A percentile compares a stretch with the other conserved stretches of the same genome.
These are phyloP conservation scores for Drosophila athabasca DNA, from an alignment of 1,140 invertebrate genomes.

Conservation along the genomic window DNA sequence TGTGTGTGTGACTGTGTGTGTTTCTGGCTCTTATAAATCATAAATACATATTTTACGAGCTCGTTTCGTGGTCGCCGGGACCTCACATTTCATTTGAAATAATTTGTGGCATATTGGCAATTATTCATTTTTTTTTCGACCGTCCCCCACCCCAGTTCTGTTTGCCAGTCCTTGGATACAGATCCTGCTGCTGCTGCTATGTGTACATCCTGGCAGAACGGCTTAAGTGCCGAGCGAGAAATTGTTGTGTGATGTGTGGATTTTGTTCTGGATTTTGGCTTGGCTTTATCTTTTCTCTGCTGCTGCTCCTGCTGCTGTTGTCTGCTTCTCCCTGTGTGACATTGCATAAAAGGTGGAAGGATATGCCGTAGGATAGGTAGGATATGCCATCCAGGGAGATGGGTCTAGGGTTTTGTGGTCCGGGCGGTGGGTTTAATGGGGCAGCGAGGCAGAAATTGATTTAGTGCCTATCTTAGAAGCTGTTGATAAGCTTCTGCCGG, in stretches of 20 bases:
- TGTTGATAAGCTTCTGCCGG: slow-evolving; percentile 55
- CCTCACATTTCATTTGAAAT: slow-evolving; percentile 81
- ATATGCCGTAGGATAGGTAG: too few relatives aligned
- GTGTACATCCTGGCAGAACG: slow-evolving; percentile 15
- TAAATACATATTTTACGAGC: slow-evolving; percentile 73
- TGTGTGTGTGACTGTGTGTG: slow-evolving; percentile 18
- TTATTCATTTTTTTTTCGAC: slow-evolving; percentile 68
- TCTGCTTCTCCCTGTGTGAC: slow-evolving; percentile 51
- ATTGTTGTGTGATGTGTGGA: slow-evolving; percentile 66
- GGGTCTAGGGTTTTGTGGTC: slow-evolving; percentile 10
- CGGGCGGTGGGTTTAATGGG: slow-evolving; percentile 28
- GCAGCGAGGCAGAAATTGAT: slow-evolving; percentile 70
- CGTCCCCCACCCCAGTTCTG: too few relatives aligned
- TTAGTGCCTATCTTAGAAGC: slow-evolving; percentile 50
- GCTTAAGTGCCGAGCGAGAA: slow-evolving; percentile 64
- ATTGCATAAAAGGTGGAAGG: slow-evolving; percentile 71
- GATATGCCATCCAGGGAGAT: slow-evolving; percentile 7
- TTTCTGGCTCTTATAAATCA: slow-evolving; percentile 63
- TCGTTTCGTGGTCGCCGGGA: slow-evolving; percentile 46
- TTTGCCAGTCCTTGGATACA: slow-evolving; percentile 28
- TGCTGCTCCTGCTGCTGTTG: too few relatives aligned
- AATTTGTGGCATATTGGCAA: slow-evolving; percentile 82
- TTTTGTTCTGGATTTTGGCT: slow-evolving; percentile 77
- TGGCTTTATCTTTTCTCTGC: slow-evolving; percentile 64
- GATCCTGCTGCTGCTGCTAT: not conserved